Evolutionary conservation across 1,140 invertebrate species (phyloP), one percentile per base, ranked within the genome.

Genomic region (Drosophila kurseongensis): DNA sequence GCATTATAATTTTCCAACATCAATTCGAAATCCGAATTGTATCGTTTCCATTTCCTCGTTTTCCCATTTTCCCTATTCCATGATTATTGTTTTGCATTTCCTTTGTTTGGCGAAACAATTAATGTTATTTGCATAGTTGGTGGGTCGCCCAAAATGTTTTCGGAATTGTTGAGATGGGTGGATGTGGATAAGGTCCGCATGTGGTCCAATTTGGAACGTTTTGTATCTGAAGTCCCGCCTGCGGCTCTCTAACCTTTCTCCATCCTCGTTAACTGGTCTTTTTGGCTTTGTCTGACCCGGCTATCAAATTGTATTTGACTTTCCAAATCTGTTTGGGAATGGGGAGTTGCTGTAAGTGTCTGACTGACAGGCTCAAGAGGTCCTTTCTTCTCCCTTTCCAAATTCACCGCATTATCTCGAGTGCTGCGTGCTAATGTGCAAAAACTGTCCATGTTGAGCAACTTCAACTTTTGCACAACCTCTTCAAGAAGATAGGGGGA

Each of bases 81-180:
- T 83, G 66, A 77, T 75, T 69, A 74, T 77, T 78, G 79, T 78
- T 82, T 82, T 58, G 45, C 75, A 60, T 59, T 61, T 23, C 63
- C 77, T 58, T 89, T 89, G 84, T 89, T 89, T 89, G 80, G 68
- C 69, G 62, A 89, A 89, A 89, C 84, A 89, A 89, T 89, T 89
- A 89, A 89, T 84, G 77, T 80, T 89, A 89, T 89, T 89, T 89
- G 84, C 84, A 88, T 89, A 88, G 85, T 74, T 54, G 72, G 68
- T 79, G 62, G 78, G 74, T 75, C 62, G 61, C 42, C 42, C 61
- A 16, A 58, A 60, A 57, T 42, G 52, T 50, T 32, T 44, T 52
- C 38, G 41, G 61, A 47, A 29, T 13, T 4, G 27, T 18, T 10
- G 58, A 32, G 32, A 10, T 14, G 52, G 54, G 40, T 13, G 56